Evolutionary conservation across 2,113 vertebrate genomes (phyloP), one percentile per base, ranked within the genome.

Genomic region (Proteles cristata): DNA sequence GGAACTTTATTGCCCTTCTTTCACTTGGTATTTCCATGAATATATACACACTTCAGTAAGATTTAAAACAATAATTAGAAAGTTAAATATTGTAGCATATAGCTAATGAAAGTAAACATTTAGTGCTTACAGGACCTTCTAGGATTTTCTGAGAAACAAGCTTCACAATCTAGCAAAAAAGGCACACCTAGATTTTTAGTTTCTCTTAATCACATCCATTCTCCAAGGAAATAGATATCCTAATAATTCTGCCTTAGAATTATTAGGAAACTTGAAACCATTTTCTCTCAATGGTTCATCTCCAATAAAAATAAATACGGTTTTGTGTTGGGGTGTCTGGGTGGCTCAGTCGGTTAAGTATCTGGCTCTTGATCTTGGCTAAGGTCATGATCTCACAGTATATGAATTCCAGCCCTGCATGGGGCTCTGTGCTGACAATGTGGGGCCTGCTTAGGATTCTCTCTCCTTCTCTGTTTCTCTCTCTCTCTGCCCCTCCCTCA

Each of bases 171-270:
- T 58, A 23, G 65, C 79, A 85, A 74, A 81, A 74, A 93, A 95
- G 92, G 35, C 31, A 92, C 14, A 87, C 7, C 11, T 45, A 65
- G 11, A 82, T 35, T 83, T 93, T 89, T 55, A 86, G 16, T 93
- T 76, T 69, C 39, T 90, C 33, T 77, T 95, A 53, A 81, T 88
- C 19, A 39, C 31, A 76, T 23, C 10, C 17, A 33, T 71, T 33
- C 65, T 86, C 16, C 33, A 39, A 43, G 68, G 17, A 90, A 92
- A 85, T 0, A 82, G 14, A 55, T n/a, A 86, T 12, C 1, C 35
- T 91, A 84, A 43, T 86, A 95, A 92, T 81, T 86, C 26, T 87
- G 43, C 14, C 73, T 92, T 55, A 68, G 61, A 89, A 85, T 93
- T 71, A 80, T 65, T 25, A 88, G 65, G 26, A 19, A 77, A 85